phyloP scores from a whole-genome alignment of 2,888 invertebrate genomes.

The Silvanus unidentatus region DNA sequence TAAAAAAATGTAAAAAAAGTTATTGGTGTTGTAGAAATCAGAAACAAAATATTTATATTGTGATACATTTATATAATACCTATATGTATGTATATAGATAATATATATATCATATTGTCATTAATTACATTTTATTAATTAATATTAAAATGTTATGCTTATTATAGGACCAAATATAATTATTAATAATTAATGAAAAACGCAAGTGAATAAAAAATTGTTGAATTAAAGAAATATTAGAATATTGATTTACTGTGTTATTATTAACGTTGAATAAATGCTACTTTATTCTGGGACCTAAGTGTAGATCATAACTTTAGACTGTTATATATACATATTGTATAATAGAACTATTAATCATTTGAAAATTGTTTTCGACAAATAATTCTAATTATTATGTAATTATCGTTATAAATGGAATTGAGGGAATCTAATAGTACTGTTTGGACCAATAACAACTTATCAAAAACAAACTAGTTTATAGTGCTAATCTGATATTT shows the following conservation, averaged over 20 bases:
- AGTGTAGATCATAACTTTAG: constrained; percentile 20
- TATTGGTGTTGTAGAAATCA: constrained; percentile 22
- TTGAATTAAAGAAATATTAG: background rate
- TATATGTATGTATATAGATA: too few relatives aligned
- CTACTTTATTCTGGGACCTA: constrained; percentile 25
- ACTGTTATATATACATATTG: background rate
- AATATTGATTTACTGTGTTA: background rate
- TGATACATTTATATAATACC: constrained; percentile 26
- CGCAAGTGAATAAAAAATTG: too few relatives aligned
- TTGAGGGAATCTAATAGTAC: too few relatives aligned
- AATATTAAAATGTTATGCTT: constrained; percentile 2
- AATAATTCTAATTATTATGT: too few relatives aligned
- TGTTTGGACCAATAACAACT: too few relatives aligned
- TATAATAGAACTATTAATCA: background rate
- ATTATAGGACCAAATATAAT: constrained; percentile 20
- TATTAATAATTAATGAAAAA: background rate
- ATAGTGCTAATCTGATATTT: too few relatives aligned
- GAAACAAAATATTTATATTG: constrained; percentile 23
- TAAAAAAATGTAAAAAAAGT: constrained; percentile 8
- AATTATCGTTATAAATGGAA: too few relatives aligned
- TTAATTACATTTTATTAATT: constrained; percentile 6
- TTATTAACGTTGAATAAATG: constrained; percentile 22
- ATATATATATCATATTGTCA: constrained; percentile 7
- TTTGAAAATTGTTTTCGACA: too few relatives aligned
- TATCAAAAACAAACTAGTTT: too few relatives aligned